phyloP scores from a whole-genome alignment of 1,140 invertebrate genomes.

The Zaprionus taronus region DNA sequence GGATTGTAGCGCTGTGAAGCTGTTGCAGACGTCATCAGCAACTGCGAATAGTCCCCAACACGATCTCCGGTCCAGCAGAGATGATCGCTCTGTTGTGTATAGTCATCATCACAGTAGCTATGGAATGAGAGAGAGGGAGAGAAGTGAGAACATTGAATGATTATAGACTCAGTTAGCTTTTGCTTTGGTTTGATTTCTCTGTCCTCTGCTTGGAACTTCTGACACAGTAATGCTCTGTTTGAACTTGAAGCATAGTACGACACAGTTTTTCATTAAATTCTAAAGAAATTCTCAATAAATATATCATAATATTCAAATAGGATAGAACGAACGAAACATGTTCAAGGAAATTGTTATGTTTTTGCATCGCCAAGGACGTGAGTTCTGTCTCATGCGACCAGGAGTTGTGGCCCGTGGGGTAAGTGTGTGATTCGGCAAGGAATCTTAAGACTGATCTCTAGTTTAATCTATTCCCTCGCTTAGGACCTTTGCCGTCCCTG shows the following conservation, averaged over 20 bases:
- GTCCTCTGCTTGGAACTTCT: not conserved
- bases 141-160: not conserved
- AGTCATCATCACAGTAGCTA: constrained; percentile 79
- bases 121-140: not conserved
- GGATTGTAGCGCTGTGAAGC: constrained; percentile 83
- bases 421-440: constrained; percentile 8
- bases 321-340: constrained; percentile 45
- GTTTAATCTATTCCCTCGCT: not conserved
- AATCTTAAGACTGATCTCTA: not conserved
- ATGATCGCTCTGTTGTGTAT: constrained; percentile 67
- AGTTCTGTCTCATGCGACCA: constrained; percentile 51
- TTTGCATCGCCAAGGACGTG: constrained; percentile 38
- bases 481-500: constrained; percentile 53
- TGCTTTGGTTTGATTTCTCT: not conserved
- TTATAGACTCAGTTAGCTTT: constrained; percentile 26
- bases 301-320: not conserved
- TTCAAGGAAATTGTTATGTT: constrained; percentile 64
- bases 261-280: not conserved
- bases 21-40: constrained; percentile 61
- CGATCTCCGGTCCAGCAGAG: constrained; percentile 84
- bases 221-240: not conserved
- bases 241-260: not conserved
- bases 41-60: constrained; percentile 79
- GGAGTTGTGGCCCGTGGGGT: constrained; percentile 34
- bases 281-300: constrained; percentile 24